phyloP scores from a whole-genome alignment of 2,888 invertebrate species.

The Diarsia rubi region DNA sequence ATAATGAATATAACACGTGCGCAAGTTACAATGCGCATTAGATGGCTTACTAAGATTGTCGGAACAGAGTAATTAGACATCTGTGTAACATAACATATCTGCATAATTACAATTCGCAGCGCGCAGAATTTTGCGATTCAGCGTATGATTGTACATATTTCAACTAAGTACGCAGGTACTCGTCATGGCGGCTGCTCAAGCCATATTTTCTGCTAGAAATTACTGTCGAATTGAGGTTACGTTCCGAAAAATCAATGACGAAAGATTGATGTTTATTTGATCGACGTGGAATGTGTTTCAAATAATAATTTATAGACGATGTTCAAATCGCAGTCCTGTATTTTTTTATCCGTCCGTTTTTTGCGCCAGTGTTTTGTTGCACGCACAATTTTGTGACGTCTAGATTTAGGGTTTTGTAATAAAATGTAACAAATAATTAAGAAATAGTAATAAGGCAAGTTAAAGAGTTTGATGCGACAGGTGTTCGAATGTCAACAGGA shows the following conservation, averaged over 20 bases:
- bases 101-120: slow-evolving; percentile 47
- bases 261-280: slow-evolving; percentile 71
- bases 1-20: slow-evolving; percentile 60
- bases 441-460: slow-evolving; percentile 67
- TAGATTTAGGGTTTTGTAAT: slow-evolving; percentile 34
- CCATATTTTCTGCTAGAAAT: slow-evolving; percentile 59
- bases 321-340: slow-evolving; percentile 62
- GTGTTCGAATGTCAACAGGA: slow-evolving; percentile 80
- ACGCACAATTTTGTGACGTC: slow-evolving; percentile 39
- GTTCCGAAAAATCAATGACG: slow-evolving; percentile 68
- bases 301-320: slow-evolving; percentile 67
- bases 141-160: slow-evolving; percentile 58
- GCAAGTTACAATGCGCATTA: slow-evolving; percentile 60
- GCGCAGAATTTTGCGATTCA: slow-evolving; percentile 54
- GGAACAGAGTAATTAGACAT: slow-evolving; percentile 61
- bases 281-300: slow-evolving; percentile 73
- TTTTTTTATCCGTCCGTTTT: slow-evolving; percentile 58
- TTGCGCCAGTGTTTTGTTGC: slow-evolving; percentile 48
- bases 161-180: slow-evolving; percentile 27
- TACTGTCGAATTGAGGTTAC: slow-evolving; percentile 63
- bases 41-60: slow-evolving; percentile 78
- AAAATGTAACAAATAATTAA: slow-evolving; percentile 21
- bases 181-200: slow-evolving; percentile 65
- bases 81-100: slow-evolving; percentile 60
- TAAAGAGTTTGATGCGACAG: slow-evolving; percentile 72